Evolutionary conservation across 1,140 invertebrate species (phyloP).

Genomic region (Parasteatoda tepidariorum): DNA sequence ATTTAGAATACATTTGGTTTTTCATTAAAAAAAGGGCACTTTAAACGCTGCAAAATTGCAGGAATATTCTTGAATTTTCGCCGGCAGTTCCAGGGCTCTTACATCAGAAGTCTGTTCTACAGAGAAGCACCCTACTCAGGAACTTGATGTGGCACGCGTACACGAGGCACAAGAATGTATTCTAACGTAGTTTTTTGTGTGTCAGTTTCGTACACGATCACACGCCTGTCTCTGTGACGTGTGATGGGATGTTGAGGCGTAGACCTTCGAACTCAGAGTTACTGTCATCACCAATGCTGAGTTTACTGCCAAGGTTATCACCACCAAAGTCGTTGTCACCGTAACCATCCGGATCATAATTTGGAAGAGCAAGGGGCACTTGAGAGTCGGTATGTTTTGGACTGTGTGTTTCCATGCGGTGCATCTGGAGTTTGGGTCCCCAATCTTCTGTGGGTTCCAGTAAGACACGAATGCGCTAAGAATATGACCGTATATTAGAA

Average conservation of each 20-base stretch:
- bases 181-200: background rate
- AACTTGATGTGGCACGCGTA: conserved; percentile 16
- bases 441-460: conserved; percentile 76
- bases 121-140: conserved; percentile 19
- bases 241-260: conserved; percentile 48
- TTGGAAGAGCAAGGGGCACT: conserved; percentile 63
- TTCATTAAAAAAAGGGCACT: background rate
- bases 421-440: conserved; percentile 71
- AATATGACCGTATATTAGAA: too few relatives aligned
- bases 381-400: conserved; percentile 65
- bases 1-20: background rate
- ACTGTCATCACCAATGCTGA: conserved; percentile 34
- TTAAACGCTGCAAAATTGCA: background rate
- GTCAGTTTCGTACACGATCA: background rate
- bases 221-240: conserved; percentile 48
- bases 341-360: conserved; percentile 62
- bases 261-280: conserved; percentile 57
- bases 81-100: background rate
- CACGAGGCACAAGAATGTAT: background rate
- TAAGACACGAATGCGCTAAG: conserved; percentile 72
- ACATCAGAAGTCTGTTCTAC: background rate
- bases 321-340: conserved; percentile 55
- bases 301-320: conserved; percentile 27
- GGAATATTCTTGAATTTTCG: background rate
- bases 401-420: conserved; percentile 64